Evolutionary conservation across 2,797 vertebrate species (phyloP).

Genomic region (Oophaga sylvatica): DNA sequence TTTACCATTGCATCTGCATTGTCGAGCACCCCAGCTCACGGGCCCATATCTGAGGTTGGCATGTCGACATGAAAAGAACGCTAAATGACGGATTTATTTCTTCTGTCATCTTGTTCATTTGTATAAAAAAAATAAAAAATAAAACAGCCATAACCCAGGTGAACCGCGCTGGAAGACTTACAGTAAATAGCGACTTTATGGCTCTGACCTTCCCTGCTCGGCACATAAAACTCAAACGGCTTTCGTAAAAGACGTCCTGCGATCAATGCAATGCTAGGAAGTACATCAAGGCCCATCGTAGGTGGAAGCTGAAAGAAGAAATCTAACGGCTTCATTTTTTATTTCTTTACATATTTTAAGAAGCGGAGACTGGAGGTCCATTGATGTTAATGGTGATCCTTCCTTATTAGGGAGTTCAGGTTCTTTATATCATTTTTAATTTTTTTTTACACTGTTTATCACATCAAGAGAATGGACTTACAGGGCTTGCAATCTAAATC

Average conservation of each 20-base stretch:
- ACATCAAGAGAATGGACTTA: no score
- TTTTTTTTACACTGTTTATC: background rate
- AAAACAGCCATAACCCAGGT: constrained; percentile 56
- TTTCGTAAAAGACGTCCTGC: constrained; percentile 45
- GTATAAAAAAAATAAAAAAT: constrained; percentile 63
- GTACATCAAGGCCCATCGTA: constrained; percentile 36
- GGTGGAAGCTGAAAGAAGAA: constrained; percentile 3
- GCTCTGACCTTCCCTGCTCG: constrained; percentile 53
- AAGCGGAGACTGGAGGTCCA: background rate
- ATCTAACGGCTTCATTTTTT: background rate
- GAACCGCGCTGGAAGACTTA: constrained; percentile 32
- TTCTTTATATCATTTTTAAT: background rate
- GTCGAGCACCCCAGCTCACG: constrained; percentile 48
- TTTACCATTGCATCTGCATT: constrained; percentile 41
- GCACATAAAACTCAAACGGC: constrained; percentile 49
- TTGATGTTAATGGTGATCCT: background rate
- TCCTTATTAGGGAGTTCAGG: background rate
- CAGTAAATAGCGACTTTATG: constrained; percentile 56
- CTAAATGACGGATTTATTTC: constrained; percentile 62
- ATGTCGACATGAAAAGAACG: constrained; percentile 59
- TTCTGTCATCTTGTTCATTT: constrained; percentile 57
- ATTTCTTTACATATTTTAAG: background rate
- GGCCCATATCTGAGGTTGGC: constrained; percentile 61
- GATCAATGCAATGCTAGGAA: constrained; percentile 54
- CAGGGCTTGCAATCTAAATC: background rate